Evolutionary conservation across 2,113 vertebrate genomes (phyloP).

Genomic region (Taurulus bubalis): DNA sequence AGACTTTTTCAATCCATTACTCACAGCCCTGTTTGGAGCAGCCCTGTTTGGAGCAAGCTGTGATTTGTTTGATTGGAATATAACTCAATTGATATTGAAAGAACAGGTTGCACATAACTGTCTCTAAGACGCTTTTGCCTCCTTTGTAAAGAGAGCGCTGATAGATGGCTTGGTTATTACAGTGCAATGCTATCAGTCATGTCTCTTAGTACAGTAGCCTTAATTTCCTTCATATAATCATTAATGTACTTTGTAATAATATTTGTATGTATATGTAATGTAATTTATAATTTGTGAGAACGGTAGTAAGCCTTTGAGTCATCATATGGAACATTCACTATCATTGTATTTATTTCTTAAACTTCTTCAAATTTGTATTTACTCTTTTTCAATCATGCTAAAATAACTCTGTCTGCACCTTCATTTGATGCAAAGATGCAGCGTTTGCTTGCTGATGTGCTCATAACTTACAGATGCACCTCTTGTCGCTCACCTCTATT

Average conservation of each 20-base stretch:
- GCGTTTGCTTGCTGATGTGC: constrained; percentile 48
- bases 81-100: constrained; percentile 76
- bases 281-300: not conserved
- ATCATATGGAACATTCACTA: not conserved
- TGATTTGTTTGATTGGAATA: constrained; percentile 78
- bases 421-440: constrained; percentile 30
- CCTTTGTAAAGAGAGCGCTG: constrained; percentile 42
- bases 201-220: not conserved
- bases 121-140: constrained; percentile 42
- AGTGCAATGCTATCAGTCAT: constrained; percentile 38
- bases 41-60: constrained; percentile 70
- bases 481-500: constrained; percentile 48
- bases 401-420: constrained; percentile 10
- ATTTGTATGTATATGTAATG: too few relatives aligned
- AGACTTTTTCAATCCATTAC: constrained; percentile 77
- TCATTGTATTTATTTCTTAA: not conserved
- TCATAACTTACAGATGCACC: constrained; percentile 49
- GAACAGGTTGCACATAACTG: constrained; percentile 39
- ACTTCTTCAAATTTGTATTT: not conserved
- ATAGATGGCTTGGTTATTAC: constrained; percentile 46
- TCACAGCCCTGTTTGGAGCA: constrained; percentile 65
- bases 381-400: not conserved
- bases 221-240: not conserved
- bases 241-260: not conserved
- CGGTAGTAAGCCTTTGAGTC: not conserved